Evolutionary conservation across 1,140 invertebrate species (phyloP), one percentile per base, ranked within the genome.

Genomic region (Euwallacea similis): DNA sequence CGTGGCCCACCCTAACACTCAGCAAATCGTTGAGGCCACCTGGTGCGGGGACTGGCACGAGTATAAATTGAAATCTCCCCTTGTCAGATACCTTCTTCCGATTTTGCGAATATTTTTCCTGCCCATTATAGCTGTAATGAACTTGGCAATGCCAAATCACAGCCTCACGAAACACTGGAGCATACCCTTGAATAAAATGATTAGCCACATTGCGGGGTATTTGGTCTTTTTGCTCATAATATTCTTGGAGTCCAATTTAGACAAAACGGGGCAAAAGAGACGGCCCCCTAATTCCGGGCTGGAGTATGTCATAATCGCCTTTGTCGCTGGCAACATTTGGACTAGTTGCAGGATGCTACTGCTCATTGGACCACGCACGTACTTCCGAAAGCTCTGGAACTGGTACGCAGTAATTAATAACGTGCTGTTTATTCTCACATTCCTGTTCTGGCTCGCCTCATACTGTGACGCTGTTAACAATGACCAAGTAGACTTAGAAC

Each of bases 1-100:
- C 77, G 88, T 93, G 0, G 88, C 90, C 2, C 89, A 92, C 80
- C 86, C 89, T 0, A 89, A 91, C 75, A 87, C 89, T 15, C 91
- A 93, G 79, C 88, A 90, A 78, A 78, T 82, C 43, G 74, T 82
- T 7, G 79, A 81, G 67, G 62, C 78, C 7, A 74, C 76, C 11
- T 82, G 89, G 89, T 75, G 83, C 4, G 86, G 84, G 0, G 82
- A 85, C 42, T 88, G 86, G 84, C 79, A 84, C 70, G 82, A 83
- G 21, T 88, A 87, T 86, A 82, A 82, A 63, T 74, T 79, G 13
- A 86, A 83, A 75, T 79, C 80, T 0, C 50, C 46, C 0, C 54
- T 79, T 4, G 42, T 74, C 0, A 84, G 83, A 74, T 70, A 74
- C n/a, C 15, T 78, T 0, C 71, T 83, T 2, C 78, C 80, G 4